Evolutionary conservation across 2,113 vertebrate genomes (phyloP).

Genomic region (Ciconia stormi): DNA sequence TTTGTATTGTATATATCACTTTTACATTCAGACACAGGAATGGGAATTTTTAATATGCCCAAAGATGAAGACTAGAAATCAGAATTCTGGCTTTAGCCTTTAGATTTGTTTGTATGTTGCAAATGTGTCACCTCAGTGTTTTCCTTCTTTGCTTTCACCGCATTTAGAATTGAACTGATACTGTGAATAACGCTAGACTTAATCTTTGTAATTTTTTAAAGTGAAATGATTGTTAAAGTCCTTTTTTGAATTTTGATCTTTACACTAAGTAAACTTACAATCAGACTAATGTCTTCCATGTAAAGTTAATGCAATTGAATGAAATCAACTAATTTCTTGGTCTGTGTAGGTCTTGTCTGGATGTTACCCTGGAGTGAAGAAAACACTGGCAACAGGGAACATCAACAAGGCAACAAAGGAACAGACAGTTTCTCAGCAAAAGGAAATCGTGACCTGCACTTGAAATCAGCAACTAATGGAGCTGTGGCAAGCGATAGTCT

Average conservation of each 20-base stretch:
- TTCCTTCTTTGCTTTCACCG: background rate
- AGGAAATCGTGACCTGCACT: background rate
- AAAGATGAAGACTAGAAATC: background rate
- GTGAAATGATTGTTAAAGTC: background rate
- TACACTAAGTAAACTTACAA: background rate
- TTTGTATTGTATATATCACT: background rate
- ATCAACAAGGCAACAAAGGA: background rate
- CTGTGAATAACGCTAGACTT: background rate
- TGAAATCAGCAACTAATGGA: background rate
- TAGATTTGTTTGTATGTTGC: background rate
- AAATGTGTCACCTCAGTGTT: background rate
- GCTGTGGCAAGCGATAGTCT: background rate
- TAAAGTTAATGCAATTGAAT: background rate
- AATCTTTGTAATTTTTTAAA: background rate
- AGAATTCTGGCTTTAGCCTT: background rate
- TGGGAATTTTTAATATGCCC: background rate
- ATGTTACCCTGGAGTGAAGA: constrained; percentile 83
- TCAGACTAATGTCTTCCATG: background rate
- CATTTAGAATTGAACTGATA: background rate
- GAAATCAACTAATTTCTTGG: background rate
- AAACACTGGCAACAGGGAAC: background rate
- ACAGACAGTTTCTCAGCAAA: background rate
- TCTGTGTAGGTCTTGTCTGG: constrained; percentile 85
- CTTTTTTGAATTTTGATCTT: background rate
- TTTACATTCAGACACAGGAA: background rate